phyloP scores from a whole-genome alignment of 2,888 invertebrate genomes.

The Agonopterix alstromeriana region DNA sequence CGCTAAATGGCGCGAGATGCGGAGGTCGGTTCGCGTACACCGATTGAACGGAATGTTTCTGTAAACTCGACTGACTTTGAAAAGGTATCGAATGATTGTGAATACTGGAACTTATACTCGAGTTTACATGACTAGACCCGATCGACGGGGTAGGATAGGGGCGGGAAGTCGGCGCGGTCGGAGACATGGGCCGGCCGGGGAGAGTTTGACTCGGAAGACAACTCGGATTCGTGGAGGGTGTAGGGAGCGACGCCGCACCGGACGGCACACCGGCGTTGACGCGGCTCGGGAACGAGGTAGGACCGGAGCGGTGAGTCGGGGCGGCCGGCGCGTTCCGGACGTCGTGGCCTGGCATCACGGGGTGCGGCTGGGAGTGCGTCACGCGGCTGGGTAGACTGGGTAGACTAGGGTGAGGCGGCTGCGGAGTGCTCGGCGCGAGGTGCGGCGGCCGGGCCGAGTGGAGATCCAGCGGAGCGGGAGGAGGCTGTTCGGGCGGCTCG shows the following conservation, averaged over 20 bases:
- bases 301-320: constrained; percentile 46
- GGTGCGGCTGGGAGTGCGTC: constrained; percentile 46
- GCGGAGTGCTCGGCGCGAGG: constrained; percentile 23
- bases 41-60: constrained; percentile 69
- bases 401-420: constrained; percentile 39
- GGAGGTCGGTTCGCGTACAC: constrained; percentile 57
- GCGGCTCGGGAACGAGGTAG: constrained; percentile 59
- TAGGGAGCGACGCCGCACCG: constrained; percentile 41
- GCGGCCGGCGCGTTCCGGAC: constrained; percentile 38
- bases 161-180: constrained; percentile 52
- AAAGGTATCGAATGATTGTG: constrained; percentile 61
- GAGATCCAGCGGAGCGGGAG: constrained; percentile 54
- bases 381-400: constrained; percentile 42
- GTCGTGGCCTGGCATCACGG: constrained; percentile 52
- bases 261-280: constrained; percentile 41
- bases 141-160: constrained; percentile 59
- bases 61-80: constrained; percentile 66
- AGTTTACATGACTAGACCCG: constrained; percentile 73
- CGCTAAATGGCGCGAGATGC: constrained; percentile 60
- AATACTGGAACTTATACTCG: constrained; percentile 64
- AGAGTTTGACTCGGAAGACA: constrained; percentile 64
- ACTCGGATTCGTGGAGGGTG: constrained; percentile 46
- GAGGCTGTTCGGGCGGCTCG: constrained; percentile 43
- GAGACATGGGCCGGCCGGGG: constrained; percentile 50
- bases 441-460: constrained; percentile 52